phyloP scores from a whole-genome alignment of 2,888 invertebrate species.

The Isotomurus palustris region DNA sequence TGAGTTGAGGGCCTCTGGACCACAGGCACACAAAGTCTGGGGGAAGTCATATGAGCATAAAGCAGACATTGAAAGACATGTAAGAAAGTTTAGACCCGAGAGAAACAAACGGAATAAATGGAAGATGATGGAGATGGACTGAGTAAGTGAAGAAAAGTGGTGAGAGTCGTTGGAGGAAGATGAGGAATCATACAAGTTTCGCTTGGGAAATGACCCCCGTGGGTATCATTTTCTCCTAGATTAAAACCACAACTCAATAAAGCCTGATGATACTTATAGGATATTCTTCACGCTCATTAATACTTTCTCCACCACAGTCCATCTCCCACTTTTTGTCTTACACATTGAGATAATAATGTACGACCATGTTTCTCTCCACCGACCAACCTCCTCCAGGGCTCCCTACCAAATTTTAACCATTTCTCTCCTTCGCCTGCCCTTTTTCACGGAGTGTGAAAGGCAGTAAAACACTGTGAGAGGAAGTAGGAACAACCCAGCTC shows the following conservation, averaged over 20 bases:
- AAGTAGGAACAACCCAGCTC: not conserved
- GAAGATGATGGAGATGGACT: slow-evolving; percentile 34
- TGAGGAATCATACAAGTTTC: slow-evolving; percentile 47
- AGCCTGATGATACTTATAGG: slow-evolving; percentile 44
- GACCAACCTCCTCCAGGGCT: slow-evolving; percentile 7
- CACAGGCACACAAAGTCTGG: too few species aligned
- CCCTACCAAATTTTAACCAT: slow-evolving; percentile 15
- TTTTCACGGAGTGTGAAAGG: not conserved
- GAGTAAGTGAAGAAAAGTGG: slow-evolving; percentile 37
- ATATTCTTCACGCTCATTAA: slow-evolving; percentile 10
- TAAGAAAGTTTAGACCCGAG: not conserved
- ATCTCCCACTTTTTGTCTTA: not conserved
- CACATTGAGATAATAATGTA: not conserved
- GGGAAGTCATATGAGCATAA: too few species aligned
- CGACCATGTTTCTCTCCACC: not conserved
- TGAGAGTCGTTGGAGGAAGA: slow-evolving; percentile 29
- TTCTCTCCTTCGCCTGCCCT: not conserved
- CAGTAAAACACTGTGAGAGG: slow-evolving; percentile 11
- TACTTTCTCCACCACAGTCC: slow-evolving; percentile 1
- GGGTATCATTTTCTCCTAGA: slow-evolving; percentile 46
- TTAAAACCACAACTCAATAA: slow-evolving; percentile 48
- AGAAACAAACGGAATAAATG: slow-evolving; percentile 5
- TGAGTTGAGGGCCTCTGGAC: too few species aligned
- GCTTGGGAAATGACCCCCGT: slow-evolving; percentile 43
- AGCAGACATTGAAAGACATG: too few species aligned